Base-by-base conservation (phyloP, 2,797 vertebrate genomes). In the Sphenopsis melanotis region DNA sequence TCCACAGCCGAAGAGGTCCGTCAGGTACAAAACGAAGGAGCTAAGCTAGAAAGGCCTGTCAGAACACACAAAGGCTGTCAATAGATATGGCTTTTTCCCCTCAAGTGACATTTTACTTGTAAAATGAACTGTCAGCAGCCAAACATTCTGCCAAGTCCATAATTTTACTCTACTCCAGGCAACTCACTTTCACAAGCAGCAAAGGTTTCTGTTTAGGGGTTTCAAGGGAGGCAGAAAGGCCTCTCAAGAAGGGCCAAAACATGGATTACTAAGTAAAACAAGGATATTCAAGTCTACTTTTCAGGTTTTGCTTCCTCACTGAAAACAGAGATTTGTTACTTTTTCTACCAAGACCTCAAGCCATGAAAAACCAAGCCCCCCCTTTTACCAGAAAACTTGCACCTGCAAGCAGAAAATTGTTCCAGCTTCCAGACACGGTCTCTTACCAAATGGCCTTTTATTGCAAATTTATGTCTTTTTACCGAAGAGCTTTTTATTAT, bases 41-140 rank as follows among this genome's bases (percentile, higher is more conserved):
- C 90, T 42, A 69, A 69, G 94, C 64, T 89, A 95, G 75, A 94
- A 91, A 74, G 55, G 88, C 60, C 90, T 96, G 94, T 97, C 96
- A 92, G 79, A 95, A 93, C 74, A 85, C 83, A 87, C 94, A 97
- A 96, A 83, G 88, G 65, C 66, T 95, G 90, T 94, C 93, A 96
- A 53, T 84, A 77, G 32, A 47, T 15, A 88, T 19, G 84, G 84
- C 83, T 87, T 85, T 82, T 78, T 37, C 95, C 78, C 64, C 81
- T 95, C 81, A 68, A 92, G 90, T 89, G 77, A 96, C 92, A 76
- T 78, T 81, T 83, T 78, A 92, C 84, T 96, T 82, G 84, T 90
- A 83, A 78, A 93, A 87, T 8, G 77, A 96, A 91, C 83, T 39
- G 80, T 65, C 61, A 83, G 91, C 30, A 8, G 90, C 53, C 84